Base-by-base conservation (phyloP, 2,888 invertebrate species). In the Apoda limacodes region DNA sequence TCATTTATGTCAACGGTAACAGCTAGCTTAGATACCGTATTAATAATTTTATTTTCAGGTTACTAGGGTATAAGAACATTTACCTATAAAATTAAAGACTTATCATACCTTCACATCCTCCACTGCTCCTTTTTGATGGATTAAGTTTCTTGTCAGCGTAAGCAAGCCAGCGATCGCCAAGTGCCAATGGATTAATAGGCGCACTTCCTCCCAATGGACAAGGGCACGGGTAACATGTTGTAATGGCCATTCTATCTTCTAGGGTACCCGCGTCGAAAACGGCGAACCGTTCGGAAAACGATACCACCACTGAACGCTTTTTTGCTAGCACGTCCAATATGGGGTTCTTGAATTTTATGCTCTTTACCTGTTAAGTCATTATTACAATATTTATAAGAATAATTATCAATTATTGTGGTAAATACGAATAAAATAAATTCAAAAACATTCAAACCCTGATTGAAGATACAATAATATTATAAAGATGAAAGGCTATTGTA, bases 331-430 rank as follows among this genome's bases (percentile, higher is more conserved):
- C 90, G 60, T 95, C 95, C 50, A 91, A 83, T 29, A 97, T 89
- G 1, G 90, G 89, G 64, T 90, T 93, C 76, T 94, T 95, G 80
- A 95, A 97, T 70, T 95, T 94, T 46, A 95, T 92, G 57, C 89
- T 90, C 64, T 95, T 95, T 9, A 92, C 88, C 84, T 91, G 60
- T 70, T 25, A n/a, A n/a, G n/a, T n/a, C n/a, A n/a, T n/a, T n/a
- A n/a, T n/a, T n/a, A n/a, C n/a, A n/a, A n/a, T n/a, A n/a, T n/a
- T n/a, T n/a, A 23, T 19, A 20, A 3, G 15, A 25, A 24, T 21
- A 5, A 46, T 42, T 32, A 46, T 33, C 17, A 11, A 14, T 34
- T 34, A 35, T 10, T 4, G 3, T 9, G 9, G 9, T 6, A 19
- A 19, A 19, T 19, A 19, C 9, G 9, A 7, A 19, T 19, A 19